phyloP scores from a whole-genome alignment of 1,140 invertebrate genomes.

The Megalopta genalis region DNA sequence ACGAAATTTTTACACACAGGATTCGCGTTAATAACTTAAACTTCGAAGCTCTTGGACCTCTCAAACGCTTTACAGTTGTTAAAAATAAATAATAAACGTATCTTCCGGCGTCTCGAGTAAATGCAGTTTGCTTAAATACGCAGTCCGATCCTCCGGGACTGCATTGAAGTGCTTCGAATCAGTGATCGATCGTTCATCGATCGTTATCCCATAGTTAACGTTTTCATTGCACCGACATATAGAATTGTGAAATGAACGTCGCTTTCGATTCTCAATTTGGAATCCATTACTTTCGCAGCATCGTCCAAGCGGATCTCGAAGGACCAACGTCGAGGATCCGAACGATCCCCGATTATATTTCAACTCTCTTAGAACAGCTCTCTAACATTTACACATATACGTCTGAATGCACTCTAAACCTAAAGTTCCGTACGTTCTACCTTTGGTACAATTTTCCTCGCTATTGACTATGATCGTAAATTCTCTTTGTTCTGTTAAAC shows the following conservation, averaged over 20 bases:
- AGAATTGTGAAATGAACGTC: no score
- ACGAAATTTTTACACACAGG: slow-evolving; percentile 32
- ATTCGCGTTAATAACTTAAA: slow-evolving; percentile 57
- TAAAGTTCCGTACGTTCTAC: slow-evolving; percentile 64
- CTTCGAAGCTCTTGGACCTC: slow-evolving; percentile 20
- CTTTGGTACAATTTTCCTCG: slow-evolving; percentile 73
- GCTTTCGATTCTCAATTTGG: background rate
- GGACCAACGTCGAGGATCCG: background rate
- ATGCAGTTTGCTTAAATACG: slow-evolving; percentile 38
- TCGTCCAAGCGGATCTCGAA: background rate
- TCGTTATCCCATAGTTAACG: no score
- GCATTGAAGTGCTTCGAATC: background rate
- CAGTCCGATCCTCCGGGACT: background rate
- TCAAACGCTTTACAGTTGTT: slow-evolving; percentile 45
- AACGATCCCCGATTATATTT: background rate
- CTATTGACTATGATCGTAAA: slow-evolving; percentile 68
- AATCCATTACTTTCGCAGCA: background rate
- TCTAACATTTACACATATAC: slow-evolving; percentile 51
- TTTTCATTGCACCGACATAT: no score
- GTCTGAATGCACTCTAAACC: slow-evolving; percentile 47
- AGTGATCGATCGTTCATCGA: no score
- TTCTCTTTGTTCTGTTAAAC: slow-evolving; percentile 63
- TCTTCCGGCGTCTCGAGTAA: slow-evolving; percentile 6
- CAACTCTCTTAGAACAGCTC: slow-evolving; percentile 5
- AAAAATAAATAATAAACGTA: slow-evolving; percentile 64